Evolutionary conservation across 1,140 invertebrate genomes (phyloP).

Genomic region (Probaryconus sp.): DNA sequence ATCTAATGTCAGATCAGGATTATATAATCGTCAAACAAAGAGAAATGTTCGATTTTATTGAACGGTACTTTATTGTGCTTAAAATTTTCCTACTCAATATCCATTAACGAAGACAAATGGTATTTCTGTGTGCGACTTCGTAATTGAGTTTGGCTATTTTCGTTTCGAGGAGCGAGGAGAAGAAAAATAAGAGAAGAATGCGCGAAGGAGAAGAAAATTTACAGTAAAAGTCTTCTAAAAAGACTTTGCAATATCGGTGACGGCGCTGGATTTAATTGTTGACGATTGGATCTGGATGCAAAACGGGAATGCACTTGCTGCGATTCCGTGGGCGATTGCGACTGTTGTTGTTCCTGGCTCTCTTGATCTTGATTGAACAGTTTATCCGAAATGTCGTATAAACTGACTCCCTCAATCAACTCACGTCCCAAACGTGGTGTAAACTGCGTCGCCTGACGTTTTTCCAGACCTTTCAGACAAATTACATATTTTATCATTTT

Average conservation of each 20-base stretch:
- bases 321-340: conserved; percentile 28
- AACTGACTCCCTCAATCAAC: conserved; percentile 23
- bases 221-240: conserved; percentile 38
- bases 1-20: no score
- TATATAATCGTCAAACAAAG: no score
- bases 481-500: neutral
- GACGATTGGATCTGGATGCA: conserved; percentile 60
- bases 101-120: conserved; percentile 42
- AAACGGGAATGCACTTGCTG: conserved; percentile 33
- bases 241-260: conserved; percentile 35
- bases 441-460: conserved; percentile 63
- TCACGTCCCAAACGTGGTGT: conserved; percentile 71
- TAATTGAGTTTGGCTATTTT: no score
- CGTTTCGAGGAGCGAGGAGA: no score
- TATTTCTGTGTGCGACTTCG: conserved; percentile 34
- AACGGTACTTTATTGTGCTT: no score
- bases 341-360: no score
- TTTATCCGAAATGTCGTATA: conserved; percentile 23
- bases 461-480: conserved; percentile 35
- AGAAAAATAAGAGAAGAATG: no score
- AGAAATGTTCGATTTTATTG: no score
- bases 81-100: conserved; percentile 8
- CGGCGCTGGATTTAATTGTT: no score
- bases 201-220: conserved; percentile 39
- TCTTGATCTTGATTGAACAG: conserved; percentile 33